phyloP scores from a whole-genome alignment of 2,888 invertebrate genomes.

The Eucera pruinosa region DNA sequence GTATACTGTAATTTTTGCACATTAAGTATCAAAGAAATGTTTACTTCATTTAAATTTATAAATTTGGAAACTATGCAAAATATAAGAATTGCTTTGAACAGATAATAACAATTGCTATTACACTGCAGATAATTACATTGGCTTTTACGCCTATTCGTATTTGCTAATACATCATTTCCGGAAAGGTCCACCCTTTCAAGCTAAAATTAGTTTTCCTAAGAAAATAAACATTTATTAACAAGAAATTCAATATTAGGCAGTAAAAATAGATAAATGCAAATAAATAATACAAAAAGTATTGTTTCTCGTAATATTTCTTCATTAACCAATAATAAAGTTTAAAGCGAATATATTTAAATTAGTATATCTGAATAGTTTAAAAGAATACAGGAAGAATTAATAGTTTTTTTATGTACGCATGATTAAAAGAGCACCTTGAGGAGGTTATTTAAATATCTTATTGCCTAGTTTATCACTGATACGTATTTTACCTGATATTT shows the following conservation, averaged over 20 bases:
- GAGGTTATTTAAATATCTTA: constrained; percentile 42
- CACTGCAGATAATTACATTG: constrained; percentile 44
- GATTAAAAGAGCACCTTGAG: constrained; percentile 56
- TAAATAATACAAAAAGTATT: constrained; percentile 28
- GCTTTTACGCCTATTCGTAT: constrained; percentile 10
- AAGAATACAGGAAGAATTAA: constrained; percentile 14
- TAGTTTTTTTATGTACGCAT: constrained; percentile 14
- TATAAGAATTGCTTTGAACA: constrained; percentile 20
- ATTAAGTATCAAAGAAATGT: constrained; percentile 40
- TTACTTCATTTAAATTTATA: constrained; percentile 12
- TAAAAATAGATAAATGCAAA: constrained; percentile 34
- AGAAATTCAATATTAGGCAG: constrained; percentile 31
- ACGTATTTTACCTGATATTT: constrained; percentile 46
- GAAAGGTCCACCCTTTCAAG: constrained; percentile 19
- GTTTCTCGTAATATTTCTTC: background rate
- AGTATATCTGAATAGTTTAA: background rate
- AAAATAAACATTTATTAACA: constrained; percentile 37
- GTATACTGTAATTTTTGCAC: constrained; percentile 2
- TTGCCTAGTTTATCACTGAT: constrained; percentile 57
- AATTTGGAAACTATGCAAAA: constrained; percentile 21
- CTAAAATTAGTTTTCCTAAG: constrained; percentile 12
- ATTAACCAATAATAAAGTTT: background rate
- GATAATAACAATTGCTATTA: constrained; percentile 39
- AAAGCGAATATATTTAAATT: background rate
- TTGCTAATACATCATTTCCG: constrained; percentile 20